Conservation (phyloP, 2,888 invertebrate species). For the Malacosoma neustria region DNA sequence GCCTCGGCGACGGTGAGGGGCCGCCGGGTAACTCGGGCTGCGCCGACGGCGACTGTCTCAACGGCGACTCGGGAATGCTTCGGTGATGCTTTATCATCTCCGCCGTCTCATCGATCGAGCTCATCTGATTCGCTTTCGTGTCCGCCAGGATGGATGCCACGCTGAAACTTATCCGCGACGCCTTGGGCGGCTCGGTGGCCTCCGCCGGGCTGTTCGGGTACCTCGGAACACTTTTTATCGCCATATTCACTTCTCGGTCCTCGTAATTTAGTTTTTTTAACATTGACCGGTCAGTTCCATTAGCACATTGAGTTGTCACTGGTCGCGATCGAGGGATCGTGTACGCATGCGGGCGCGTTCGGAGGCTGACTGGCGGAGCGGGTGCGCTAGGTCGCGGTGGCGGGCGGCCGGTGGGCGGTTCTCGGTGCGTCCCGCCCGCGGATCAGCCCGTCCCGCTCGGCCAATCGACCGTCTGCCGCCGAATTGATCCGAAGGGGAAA, state of each 20-base stretch:
- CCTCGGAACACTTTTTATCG: constrained; percentile 79
- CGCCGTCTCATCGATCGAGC: constrained; percentile 40
- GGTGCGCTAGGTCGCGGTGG: constrained; percentile 26
- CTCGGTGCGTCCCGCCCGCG: constrained; percentile 23
- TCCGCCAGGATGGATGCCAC: constrained; percentile 92
- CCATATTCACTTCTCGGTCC: constrained; percentile 77
- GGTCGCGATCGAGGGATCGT: constrained; percentile 54
- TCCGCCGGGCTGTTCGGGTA: constrained; percentile 79
- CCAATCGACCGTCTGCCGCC: constrained; percentile 61
- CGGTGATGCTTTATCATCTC: constrained; percentile 69
- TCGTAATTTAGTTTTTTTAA: constrained; percentile 76
- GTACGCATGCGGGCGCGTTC: constrained; percentile 71
- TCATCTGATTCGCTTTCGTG: constrained; percentile 78
- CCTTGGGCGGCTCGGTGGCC: constrained; percentile 76
- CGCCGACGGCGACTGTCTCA: constrained; percentile 60
- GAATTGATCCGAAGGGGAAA: constrained; percentile 67
- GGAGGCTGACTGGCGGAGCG: constrained; percentile 64
- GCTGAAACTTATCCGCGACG: constrained; percentile 86
- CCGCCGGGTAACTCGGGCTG: constrained; percentile 65
- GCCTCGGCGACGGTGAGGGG: constrained; percentile 49
- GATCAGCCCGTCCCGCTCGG: constrained; percentile 41
- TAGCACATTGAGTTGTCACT: constrained; percentile 53
- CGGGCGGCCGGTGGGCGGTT: constrained; percentile 25
- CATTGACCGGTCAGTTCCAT: constrained; percentile 75
- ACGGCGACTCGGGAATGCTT: constrained; percentile 64